Evolutionary conservation across 2,888 invertebrate genomes (phyloP).

Genomic region (Coronaproctus castanopsis): DNA sequence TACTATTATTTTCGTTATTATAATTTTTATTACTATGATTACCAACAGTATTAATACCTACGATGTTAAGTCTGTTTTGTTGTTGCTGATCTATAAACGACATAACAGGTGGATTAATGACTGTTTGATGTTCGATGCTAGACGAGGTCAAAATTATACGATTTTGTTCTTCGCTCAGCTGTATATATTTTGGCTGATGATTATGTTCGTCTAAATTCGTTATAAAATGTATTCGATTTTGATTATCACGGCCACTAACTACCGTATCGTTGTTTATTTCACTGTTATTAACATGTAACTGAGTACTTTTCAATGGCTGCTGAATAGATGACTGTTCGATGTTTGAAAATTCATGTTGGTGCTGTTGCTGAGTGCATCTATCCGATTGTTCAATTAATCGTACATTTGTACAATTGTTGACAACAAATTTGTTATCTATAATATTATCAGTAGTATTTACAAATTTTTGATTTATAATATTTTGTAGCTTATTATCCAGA

Average conservation of each 20-base stretch:
- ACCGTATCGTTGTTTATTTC: not conserved
- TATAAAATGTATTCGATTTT: slow-evolving; percentile 2
- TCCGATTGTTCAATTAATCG: too few relatives aligned
- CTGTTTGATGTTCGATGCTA: slow-evolving; percentile 9
- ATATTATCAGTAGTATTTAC: too few relatives aligned
- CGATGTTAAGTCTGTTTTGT: not conserved
- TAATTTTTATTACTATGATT: not conserved
- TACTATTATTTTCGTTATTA: too few relatives aligned
- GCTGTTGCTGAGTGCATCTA: not conserved
- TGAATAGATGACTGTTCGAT: not conserved
- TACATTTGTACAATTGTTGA: too few relatives aligned
- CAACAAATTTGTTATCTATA: too few relatives aligned
- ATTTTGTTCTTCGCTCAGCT: slow-evolving; percentile 16
- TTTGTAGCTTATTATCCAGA: not conserved
- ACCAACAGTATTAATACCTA: not conserved
- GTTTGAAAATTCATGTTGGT: not conserved
- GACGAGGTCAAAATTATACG: slow-evolving; percentile 17
- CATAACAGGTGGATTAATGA: slow-evolving; percentile 1
- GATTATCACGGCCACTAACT: not conserved
- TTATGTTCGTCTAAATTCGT: slow-evolving; percentile 8
- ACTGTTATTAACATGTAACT: not conserved
- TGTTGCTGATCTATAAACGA: slow-evolving; percentile 9
- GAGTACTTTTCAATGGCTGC: not conserved
- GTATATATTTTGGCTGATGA: slow-evolving; percentile 9
- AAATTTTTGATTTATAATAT: not conserved